Conservation (phyloP, 2,113 vertebrate species). For the Steatornis caripensis region DNA sequence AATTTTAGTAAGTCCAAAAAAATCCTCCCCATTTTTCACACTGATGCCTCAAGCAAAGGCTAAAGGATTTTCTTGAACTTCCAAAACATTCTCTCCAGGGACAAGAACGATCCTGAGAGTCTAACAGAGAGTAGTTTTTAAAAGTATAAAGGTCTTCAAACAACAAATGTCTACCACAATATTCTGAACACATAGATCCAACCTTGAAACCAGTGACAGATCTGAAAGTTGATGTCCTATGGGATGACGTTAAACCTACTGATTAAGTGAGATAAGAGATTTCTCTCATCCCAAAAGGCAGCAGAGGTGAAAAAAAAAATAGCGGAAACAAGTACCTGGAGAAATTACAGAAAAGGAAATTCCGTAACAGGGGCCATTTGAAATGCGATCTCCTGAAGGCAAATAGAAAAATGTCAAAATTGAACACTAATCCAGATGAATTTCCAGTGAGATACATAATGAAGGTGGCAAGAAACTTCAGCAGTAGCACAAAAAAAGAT, state of each 20-base stretch:
- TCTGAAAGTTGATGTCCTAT: neutral
- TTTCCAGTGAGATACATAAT: neutral
- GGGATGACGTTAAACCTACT: neutral
- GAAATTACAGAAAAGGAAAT: neutral
- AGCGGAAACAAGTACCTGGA: slow-evolving; percentile 19
- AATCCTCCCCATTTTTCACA: neutral
- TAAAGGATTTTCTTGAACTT: slow-evolving; percentile 41
- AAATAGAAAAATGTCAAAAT: neutral
- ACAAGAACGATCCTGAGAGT: neutral
- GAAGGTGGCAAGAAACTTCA: neutral
- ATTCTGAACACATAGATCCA: neutral
- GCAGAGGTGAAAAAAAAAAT: neutral
- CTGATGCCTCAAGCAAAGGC: slow-evolving; percentile 25
- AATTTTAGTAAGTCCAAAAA: slow-evolving; percentile 10
- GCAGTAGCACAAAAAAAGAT: neutral
- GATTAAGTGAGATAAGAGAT: neutral
- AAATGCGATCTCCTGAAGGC: neutral
- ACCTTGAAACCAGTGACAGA: neutral
- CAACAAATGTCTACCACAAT: neutral
- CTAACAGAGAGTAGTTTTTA: neutral
- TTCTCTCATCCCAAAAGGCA: neutral
- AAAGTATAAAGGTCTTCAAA: neutral
- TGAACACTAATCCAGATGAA: neutral
- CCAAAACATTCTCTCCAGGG: neutral
- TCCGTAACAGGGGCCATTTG: neutral